Base-by-base conservation (phyloP, 2,888 invertebrate genomes). In the Pyralis farinalis region DNA sequence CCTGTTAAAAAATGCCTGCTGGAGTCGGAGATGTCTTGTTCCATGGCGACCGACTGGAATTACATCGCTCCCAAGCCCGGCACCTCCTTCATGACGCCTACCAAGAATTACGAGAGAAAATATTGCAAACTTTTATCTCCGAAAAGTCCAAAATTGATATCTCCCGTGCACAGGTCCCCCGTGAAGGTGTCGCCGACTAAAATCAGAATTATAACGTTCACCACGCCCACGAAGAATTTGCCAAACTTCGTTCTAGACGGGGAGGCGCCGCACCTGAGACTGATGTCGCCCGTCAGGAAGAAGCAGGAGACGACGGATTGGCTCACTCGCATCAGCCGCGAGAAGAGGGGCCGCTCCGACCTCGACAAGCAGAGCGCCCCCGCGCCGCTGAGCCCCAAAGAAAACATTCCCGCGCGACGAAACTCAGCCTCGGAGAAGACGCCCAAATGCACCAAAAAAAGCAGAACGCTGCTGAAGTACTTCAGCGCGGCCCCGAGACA, bases 171-270 rank as follows among this genome's bases (percentile, higher is more conserved):
- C n/a, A 43, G 57, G n/a, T 66, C 70, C 0, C 70, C 76, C 0
- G 46, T 58, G n/a, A 54, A 62, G 39, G 63, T 57, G 16, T 65
- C 69, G 1, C 78, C 75, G 0, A 48, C 47, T 3, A 70, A 74
- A 47, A 50, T 66, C 0, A 60, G 74, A 29, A 48, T 70, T 51
- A 46, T 73, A 49, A 47, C 75, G 52, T 63, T 75, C 44, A 46
- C 59, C 34, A 92, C 94, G 1, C 94, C 94, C 0, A 94, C 94
- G 0, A 87, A 90, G 9, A 92, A 95, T 67, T 71, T 96, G 45
- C 96, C 96, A 0, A 94, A 96, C 78, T 96, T 91, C 58, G 94
- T 95, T 0, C 53, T 93, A 8, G 92, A 93, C 55, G 96, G 96
- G 0, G 93, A 92, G 27, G 95, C 95, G 0, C 96, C 96, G 0